Evolutionary conservation across 2,113 vertebrate species (phyloP).

Genomic region (Atherinomorus stipes): DNA sequence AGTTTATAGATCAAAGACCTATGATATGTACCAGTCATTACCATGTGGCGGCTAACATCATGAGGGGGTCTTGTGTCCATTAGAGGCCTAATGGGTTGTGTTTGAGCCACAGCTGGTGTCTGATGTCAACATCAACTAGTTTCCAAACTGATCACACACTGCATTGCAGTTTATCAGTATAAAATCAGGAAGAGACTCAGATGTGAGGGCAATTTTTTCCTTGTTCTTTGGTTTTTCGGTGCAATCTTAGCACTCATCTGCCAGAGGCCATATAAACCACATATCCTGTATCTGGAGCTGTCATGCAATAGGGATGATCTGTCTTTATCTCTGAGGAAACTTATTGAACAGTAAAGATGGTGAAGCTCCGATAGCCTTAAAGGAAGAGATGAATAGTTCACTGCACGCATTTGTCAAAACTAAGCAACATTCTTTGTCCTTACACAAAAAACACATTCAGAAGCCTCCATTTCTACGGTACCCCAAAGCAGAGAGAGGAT

Average conservation of each 20-base stretch:
- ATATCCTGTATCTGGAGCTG: constrained; percentile 29
- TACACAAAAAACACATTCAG: constrained; percentile 44
- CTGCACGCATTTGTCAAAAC: constrained; percentile 22
- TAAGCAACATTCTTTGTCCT: neutral
- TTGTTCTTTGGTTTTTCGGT: neutral
- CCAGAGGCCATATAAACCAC: constrained; percentile 16
- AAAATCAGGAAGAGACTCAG: constrained; percentile 19
- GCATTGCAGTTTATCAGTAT: constrained; percentile 29
- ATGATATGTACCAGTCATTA: constrained; percentile 58
- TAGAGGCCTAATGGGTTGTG: constrained; percentile 66
- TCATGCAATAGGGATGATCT: constrained; percentile 8
- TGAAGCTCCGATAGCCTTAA: constrained; percentile 31
- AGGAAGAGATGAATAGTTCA: constrained; percentile 28
- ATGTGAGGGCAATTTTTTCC: neutral
- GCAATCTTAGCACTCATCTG: constrained; percentile 25
- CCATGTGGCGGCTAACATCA: constrained; percentile 52
- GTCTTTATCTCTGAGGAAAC: constrained; percentile 33
- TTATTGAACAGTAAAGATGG: constrained; percentile 26
- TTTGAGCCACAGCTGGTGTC: constrained; percentile 68
- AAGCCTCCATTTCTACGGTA: constrained; percentile 12
- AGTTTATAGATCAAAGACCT: constrained; percentile 63
- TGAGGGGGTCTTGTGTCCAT: constrained; percentile 56
- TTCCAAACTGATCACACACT: constrained; percentile 48
- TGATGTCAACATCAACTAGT: constrained; percentile 51
- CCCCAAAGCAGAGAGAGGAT: constrained; percentile 31